These are phyloP conservation scores for Daktulosphaira vitifoliae DNA, from an alignment of 1,140 invertebrate genomes.

Conservation along the genomic window DNA sequence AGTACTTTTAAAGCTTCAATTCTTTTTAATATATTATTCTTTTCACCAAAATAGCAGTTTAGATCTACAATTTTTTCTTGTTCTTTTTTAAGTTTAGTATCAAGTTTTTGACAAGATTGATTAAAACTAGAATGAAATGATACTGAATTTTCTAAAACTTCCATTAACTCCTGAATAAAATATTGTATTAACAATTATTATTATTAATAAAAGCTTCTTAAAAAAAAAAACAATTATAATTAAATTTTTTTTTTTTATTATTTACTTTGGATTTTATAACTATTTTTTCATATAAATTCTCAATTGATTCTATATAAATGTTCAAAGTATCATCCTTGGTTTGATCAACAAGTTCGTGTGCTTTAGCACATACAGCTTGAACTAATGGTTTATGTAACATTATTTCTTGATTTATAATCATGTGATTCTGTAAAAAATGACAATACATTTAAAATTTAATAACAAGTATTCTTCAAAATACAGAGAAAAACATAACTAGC, in stretches of 20 bases:
- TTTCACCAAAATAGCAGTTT: conserved; percentile 71
- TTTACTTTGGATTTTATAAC: conserved; percentile 67
- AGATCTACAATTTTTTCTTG: conserved; percentile 65
- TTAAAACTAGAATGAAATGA: conserved; percentile 75
- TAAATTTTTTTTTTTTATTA: not conserved
- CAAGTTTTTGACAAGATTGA: conserved; percentile 59
- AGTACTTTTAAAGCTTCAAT: conserved; percentile 55
- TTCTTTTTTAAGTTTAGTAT: conserved; percentile 69
- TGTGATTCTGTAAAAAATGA: conserved; percentile 61
- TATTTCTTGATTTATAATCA: conserved; percentile 91
- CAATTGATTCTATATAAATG: conserved; percentile 78
- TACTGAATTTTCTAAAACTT: conserved; percentile 75
- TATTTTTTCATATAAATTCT: conserved; percentile 79
- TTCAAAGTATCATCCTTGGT: conserved; percentile 79
- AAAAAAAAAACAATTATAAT: not conserved
- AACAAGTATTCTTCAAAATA: no score
- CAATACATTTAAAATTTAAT: not conserved
- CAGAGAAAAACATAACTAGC: no score
- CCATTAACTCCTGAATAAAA: conserved; percentile 54
- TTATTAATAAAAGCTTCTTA: not conserved
- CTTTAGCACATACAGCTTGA: conserved; percentile 84
- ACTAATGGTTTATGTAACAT: conserved; percentile 82
- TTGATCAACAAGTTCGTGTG: conserved; percentile 77
- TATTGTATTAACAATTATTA: not conserved
- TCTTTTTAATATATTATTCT: conserved; percentile 64